phyloP scores from a whole-genome alignment of 2,888 invertebrate genomes.

The Drosophila multiciliata region DNA sequence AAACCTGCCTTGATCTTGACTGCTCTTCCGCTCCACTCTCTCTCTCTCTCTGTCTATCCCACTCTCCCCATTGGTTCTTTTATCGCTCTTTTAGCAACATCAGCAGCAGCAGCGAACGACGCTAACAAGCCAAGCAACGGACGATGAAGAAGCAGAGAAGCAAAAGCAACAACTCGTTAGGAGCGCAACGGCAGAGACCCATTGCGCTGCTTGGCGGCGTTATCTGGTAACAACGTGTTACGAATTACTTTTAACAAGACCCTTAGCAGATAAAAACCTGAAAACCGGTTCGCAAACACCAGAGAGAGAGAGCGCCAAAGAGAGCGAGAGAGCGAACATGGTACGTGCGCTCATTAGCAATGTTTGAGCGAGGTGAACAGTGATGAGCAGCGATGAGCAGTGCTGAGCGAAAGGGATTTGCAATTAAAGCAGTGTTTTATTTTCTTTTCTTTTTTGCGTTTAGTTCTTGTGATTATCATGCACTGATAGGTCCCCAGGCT shows the following conservation, averaged over 20 bases:
- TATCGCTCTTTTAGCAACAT: slow-evolving; percentile 75
- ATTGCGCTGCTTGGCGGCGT: slow-evolving; percentile 68
- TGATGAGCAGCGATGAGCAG: slow-evolving; percentile 17
- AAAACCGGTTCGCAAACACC: slow-evolving; percentile 63
- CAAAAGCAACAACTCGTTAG: slow-evolving; percentile 59
- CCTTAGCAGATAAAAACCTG: slow-evolving; percentile 83
- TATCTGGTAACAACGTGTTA: slow-evolving; percentile 85
- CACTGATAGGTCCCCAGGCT: slow-evolving; percentile 45
- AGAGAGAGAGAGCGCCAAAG: slow-evolving; percentile 17
- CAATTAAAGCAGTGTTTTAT: slow-evolving; percentile 59
- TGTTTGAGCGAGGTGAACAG: slow-evolving; percentile 24
- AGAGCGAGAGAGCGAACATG: slow-evolving; percentile 24
- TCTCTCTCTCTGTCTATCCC: slow-evolving; percentile 1
- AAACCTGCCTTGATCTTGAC: slow-evolving; percentile 57
- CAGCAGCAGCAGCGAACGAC: slow-evolving; percentile 48
- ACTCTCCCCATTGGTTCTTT: slow-evolving; percentile 42
- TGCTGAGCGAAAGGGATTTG: slow-evolving; percentile 66
- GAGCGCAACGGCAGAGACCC: slow-evolving; percentile 50
- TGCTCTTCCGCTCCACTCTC: slow-evolving; percentile 6
- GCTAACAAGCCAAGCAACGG: slow-evolving; percentile 67
- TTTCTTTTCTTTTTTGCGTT: slow-evolving; percentile 11
- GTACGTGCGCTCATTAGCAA: slow-evolving; percentile 72
- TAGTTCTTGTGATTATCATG: slow-evolving; percentile 57
- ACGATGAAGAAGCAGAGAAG: slow-evolving; percentile 28
- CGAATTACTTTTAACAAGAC: slow-evolving; percentile 85